phyloP scores from a whole-genome alignment of 2,888 invertebrate genomes.

The Nephrotoma guestfalica region DNA sequence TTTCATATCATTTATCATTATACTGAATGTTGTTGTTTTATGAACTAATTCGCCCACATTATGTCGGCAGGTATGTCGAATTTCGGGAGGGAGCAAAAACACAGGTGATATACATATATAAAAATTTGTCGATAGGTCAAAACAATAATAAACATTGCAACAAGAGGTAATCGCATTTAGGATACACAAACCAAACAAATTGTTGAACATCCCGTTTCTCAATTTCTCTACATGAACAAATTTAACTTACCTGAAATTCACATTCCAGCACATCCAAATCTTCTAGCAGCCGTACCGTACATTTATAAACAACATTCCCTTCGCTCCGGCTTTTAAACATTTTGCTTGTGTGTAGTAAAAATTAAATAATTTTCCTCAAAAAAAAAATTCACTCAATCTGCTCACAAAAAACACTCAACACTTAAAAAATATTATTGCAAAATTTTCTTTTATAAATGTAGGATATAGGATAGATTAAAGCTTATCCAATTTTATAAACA shows the following conservation, averaged over 20 bases:
- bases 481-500: background rate
- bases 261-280: conserved; percentile 85
- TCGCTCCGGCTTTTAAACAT: conserved; percentile 59
- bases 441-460: background rate
- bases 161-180: background rate
- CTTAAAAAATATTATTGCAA: background rate
- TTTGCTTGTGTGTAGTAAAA: conserved; percentile 2
- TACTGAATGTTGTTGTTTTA: background rate
- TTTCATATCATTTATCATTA: background rate
- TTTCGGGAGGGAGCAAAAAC: background rate
- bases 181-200: background rate
- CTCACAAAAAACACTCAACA: background rate
- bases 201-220: background rate
- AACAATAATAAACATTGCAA: background rate
- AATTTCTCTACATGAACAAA: conserved; percentile 18
- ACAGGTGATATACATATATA: background rate
- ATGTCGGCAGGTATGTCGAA: background rate
- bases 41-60: background rate
- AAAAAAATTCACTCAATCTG: background rate
- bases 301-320: conserved; percentile 63
- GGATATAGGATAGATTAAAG: background rate
- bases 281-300: conserved; percentile 76
- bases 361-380: background rate
- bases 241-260: conserved; percentile 66
- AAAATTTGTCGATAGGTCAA: background rate